These are phyloP conservation scores for Caenorhabditis uteleia DNA, from an alignment of 2,888 invertebrate species.

Conservation along the genomic window DNA sequence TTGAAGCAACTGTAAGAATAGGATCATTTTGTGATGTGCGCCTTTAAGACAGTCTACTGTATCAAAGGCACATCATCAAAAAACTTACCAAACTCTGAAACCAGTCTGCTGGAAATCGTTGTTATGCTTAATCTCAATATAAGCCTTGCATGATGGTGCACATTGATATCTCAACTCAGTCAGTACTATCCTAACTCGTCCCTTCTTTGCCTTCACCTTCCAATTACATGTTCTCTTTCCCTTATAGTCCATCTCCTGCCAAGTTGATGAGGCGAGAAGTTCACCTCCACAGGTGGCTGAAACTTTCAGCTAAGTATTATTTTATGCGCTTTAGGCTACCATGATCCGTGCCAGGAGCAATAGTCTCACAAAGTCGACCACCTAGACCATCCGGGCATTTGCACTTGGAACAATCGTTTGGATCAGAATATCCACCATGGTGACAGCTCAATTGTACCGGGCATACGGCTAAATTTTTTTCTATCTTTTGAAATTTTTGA, in stretches of 20 bases:
- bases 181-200: slow-evolving; percentile 57
- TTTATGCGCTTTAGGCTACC: slow-evolving; percentile 3
- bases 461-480: slow-evolving; percentile 56
- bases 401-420: slow-evolving; percentile 60
- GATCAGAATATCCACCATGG: slow-evolving; percentile 65
- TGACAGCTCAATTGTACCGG: slow-evolving; percentile 35
- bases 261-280: slow-evolving; percentile 48
- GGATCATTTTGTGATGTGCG: background rate
- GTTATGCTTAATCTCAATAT: slow-evolving; percentile 64
- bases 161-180: slow-evolving; percentile 60
- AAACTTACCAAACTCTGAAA: slow-evolving; percentile 62
- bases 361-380: slow-evolving; percentile 34
- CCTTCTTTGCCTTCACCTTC: slow-evolving; percentile 58
- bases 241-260: slow-evolving; percentile 66
- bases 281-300: slow-evolving; percentile 58
- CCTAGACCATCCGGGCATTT: slow-evolving; percentile 59
- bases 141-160: slow-evolving; percentile 61
- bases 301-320: background rate
- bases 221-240: slow-evolving; percentile 64
- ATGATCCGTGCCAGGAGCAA: slow-evolving; percentile 36
- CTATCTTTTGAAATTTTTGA: slow-evolving; percentile 10
- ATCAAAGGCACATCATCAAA: background rate
- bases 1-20: slow-evolving; percentile 55
- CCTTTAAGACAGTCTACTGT: background rate
- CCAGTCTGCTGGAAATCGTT: slow-evolving; percentile 67